phyloP scores from a whole-genome alignment of 2,888 invertebrate species.

The Ornithoptera alexandrae region DNA sequence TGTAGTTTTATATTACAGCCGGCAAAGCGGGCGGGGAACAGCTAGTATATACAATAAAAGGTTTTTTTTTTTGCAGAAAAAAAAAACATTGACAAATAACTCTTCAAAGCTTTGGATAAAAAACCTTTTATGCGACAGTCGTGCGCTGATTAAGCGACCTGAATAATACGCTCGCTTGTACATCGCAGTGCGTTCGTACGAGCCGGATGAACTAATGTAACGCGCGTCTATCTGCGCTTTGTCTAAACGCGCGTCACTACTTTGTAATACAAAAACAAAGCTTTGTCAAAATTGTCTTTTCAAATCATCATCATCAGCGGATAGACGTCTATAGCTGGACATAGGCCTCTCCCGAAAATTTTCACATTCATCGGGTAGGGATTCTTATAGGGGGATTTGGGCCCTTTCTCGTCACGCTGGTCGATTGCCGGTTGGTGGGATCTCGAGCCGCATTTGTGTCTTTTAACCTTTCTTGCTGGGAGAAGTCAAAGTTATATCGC shows the following conservation, averaged over 20 bases:
- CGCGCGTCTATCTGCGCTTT: background rate
- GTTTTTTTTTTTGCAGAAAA: background rate
- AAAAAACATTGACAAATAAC: background rate
- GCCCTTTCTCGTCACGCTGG: too few species aligned
- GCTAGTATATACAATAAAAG: background rate
- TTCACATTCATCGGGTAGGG: too few species aligned
- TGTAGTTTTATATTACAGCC: too few species aligned
- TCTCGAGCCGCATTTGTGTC: too few species aligned
- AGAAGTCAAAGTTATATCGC: too few species aligned
- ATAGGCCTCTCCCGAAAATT: too few species aligned
- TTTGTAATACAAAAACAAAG: background rate
- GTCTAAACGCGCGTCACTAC: background rate
- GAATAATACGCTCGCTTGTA: slow-evolving; percentile 6
- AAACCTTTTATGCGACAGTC: background rate
- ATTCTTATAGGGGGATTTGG: too few species aligned
- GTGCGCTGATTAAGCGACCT: slow-evolving; percentile 14
- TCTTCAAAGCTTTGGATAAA: background rate
- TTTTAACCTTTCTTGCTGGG: too few species aligned
- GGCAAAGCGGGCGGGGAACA: background rate
- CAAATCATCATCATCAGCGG: background rate
- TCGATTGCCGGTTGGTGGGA: too few species aligned
- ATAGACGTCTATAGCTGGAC: too few species aligned
- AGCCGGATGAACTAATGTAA: background rate
- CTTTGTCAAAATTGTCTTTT: background rate
- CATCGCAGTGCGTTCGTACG: background rate